Base-by-base conservation (phyloP, 2,888 invertebrate genomes). In the Phragmatobia fuliginosa region DNA sequence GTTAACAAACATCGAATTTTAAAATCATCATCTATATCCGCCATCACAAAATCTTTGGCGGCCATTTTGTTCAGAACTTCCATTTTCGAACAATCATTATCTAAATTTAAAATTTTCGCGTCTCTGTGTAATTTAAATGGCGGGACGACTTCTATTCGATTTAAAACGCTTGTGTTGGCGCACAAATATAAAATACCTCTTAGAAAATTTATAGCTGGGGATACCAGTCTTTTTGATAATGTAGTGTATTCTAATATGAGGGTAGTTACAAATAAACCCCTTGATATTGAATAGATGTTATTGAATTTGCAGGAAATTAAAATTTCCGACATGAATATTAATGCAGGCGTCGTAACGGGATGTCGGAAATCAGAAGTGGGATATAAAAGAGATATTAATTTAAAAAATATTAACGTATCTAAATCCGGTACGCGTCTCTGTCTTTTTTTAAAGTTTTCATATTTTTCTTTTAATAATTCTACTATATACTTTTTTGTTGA, bases 281-380 rank as follows among this genome's bases (percentile, higher is more conserved):
- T 96, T 0, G 97, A 96, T 78, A 99, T 94, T 72, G 98, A 97
- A 76, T 95, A 94, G 0, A 96, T 95, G 16, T 95, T 96, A 81
- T 95, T 96, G 31, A 98, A 96, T 78, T 95, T 96, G 67, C 97
- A 96, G 81, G 95, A 94, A 4, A 96, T 95, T 81, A 98, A 90
- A 84, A 99, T 97, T 89, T 98, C 97, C 56, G 97, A 96, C 92
- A 99, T 97, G 81, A 99, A 98, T 75, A 98, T 94, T 80, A 98
- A 94, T 80, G 96, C 95, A n/a, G 99, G 98, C 21, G 98, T 98
- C n/a, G 97, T 97, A 6, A 99, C 96, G 0, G 97, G 97, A 95
- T 99, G 99, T 58, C 97, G 96, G 88, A 97, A 98, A 92, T 99
- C 99, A 0, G 99, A 98, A 0, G 98, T 97, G 0, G 99, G 97